These are phyloP conservation scores for Melieria crassipennis DNA, from an alignment of 2,888 invertebrate species.

Conservation along the genomic window DNA sequence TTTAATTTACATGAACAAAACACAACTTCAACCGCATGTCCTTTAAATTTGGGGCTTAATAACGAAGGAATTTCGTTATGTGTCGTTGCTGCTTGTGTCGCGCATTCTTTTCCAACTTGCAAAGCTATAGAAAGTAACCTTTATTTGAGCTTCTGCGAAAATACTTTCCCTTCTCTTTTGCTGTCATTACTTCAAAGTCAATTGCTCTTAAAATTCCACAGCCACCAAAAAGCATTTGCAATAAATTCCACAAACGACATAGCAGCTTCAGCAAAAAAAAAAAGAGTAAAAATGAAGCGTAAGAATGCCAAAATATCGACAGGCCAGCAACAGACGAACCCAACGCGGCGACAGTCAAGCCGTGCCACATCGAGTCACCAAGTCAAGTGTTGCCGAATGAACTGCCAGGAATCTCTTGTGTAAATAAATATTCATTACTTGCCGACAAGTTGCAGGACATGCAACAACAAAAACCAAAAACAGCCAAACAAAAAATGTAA, in stretches of 20 bases:
- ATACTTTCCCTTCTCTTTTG: not conserved
- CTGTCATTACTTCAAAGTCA: constrained; percentile 21
- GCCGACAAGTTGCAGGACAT: not conserved
- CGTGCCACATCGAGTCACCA: not conserved
- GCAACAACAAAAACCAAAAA: no score
- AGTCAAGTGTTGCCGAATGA: constrained; percentile 26
- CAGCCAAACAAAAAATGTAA: not conserved
- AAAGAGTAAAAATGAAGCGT: not conserved
- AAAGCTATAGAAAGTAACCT: not conserved
- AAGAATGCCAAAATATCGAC: constrained; percentile 1
- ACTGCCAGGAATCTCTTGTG: constrained; percentile 46
- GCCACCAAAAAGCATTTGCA: constrained; percentile 28
- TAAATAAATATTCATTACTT: constrained; percentile 60
- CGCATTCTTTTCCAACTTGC: not conserved
- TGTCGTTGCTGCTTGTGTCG: no score
- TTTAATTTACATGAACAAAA: not conserved
- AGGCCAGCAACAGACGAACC: not conserved
- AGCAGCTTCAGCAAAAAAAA: not conserved
- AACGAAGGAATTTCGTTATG: no score
- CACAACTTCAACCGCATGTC: no score
- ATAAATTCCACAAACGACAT: constrained; percentile 27
- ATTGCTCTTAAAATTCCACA: constrained; percentile 30
- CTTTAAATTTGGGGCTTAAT: no score
- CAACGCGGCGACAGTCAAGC: not conserved
- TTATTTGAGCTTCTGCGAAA: not conserved